phyloP scores from a whole-genome alignment of 2,888 invertebrate genomes.

The Pinctada fucata region DNA sequence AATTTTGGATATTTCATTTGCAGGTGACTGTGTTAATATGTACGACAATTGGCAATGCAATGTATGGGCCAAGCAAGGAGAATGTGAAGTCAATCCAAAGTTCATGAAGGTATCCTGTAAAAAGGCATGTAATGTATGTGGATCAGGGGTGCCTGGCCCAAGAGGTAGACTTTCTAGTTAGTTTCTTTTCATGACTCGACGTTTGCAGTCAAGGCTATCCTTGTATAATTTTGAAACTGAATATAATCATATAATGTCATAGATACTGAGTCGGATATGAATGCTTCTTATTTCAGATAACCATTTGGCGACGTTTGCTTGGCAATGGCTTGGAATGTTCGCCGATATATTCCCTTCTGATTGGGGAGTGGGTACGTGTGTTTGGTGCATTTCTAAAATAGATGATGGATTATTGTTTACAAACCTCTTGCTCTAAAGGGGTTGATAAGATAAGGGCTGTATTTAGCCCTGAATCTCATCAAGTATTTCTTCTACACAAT shows the following conservation, averaged over 20 bases:
- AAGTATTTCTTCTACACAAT: too few species aligned
- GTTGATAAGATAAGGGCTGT: too few species aligned
- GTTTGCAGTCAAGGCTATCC: not conserved
- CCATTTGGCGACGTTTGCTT: constrained; percentile 64
- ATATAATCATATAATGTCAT: too few species aligned
- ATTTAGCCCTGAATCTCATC: too few species aligned
- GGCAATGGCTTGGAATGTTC: constrained; percentile 68
- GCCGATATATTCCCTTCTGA: constrained; percentile 62
- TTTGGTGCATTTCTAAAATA: not conserved
- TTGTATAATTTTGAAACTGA: not conserved
- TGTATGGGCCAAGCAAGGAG: constrained; percentile 69
- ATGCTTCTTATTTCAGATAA: constrained; percentile 47
- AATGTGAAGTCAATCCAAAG: constrained; percentile 64
- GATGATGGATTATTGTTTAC: not conserved
- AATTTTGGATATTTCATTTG: too few species aligned
- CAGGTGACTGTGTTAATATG: constrained; percentile 57
- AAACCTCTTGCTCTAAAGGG: not conserved
- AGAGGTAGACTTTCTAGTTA: not conserved
- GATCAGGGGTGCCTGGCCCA: constrained; percentile 21
- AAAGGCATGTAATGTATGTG: constrained; percentile 67
- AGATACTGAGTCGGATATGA: too few species aligned
- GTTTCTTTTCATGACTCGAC: not conserved
- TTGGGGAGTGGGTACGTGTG: constrained; percentile 59
- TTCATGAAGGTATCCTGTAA: constrained; percentile 66
- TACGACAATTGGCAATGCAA: constrained; percentile 65